Percentiles rank a stretch among this genome's conserved stretches.
These are phyloP conservation scores for Poecilia latipinna DNA, from an alignment of 2,113 vertebrate genomes.

Conservation along the genomic window DNA sequence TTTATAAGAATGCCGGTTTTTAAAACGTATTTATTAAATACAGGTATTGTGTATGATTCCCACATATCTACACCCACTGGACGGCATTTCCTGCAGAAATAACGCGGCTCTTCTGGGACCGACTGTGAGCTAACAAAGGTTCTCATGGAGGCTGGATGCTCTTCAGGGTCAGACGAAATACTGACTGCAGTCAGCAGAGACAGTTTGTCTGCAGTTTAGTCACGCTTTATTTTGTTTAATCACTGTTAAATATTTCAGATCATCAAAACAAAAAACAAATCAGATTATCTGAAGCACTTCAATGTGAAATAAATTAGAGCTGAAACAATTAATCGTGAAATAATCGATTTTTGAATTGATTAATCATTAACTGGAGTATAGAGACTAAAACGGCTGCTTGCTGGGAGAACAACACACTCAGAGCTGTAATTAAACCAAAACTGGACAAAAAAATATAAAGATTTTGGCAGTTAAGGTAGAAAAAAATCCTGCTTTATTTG, in stretches of 20 bases:
- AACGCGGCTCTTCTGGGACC: constrained; percentile 54
- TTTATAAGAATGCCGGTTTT: constrained; percentile 64
- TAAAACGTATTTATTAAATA: constrained; percentile 20
- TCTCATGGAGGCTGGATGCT: constrained; percentile 13
- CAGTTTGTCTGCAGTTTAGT: neutral
- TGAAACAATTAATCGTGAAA: no score
- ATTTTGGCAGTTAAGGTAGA: no score
- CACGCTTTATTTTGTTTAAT: neutral
- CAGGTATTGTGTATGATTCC: constrained; percentile 74
- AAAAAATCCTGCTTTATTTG: no score
- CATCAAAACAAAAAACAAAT: no score
- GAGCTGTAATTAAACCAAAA: no score
- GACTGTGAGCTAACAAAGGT: constrained; percentile 13
- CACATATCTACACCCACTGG: constrained; percentile 50
- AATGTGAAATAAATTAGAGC: no score
- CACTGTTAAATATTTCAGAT: neutral
- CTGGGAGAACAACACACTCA: no score
- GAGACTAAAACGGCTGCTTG: no score
- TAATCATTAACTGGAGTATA: no score
- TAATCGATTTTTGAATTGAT: no score
- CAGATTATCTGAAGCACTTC: no score
- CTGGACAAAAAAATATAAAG: no score
- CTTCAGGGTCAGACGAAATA: neutral
- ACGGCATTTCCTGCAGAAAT: constrained; percentile 57
- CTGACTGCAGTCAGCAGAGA: neutral